Evolutionary conservation across 1,140 invertebrate genomes (phyloP).

Genomic region (Pogonomyrmex californicus): DNA sequence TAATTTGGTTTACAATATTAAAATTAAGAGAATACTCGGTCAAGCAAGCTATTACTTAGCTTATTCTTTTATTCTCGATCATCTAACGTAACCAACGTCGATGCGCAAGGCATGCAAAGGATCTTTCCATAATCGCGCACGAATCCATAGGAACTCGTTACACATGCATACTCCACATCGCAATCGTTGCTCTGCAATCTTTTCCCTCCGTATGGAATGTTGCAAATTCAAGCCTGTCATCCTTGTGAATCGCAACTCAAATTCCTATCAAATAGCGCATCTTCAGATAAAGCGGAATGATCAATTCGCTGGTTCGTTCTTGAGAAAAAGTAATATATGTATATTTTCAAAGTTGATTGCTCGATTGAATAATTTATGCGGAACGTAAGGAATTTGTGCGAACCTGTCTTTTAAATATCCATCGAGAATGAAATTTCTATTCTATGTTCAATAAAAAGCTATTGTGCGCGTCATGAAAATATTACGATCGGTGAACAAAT

Average conservation of each 20-base stretch:
- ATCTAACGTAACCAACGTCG: neutral
- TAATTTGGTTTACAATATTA: neutral
- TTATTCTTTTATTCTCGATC: neutral
- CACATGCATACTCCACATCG: slow-evolving; percentile 8
- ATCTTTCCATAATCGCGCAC: neutral
- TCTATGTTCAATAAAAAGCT: slow-evolving; percentile 2
- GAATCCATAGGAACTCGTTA: slow-evolving; percentile 26
- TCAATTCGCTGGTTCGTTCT: neutral
- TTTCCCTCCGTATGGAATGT: neutral
- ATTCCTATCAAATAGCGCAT: neutral
- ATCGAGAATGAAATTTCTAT: neutral
- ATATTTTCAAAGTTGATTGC: slow-evolving; percentile 5
- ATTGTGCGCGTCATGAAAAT: neutral
- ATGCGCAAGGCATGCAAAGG: neutral
- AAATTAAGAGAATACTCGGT: neutral
- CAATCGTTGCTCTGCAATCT: slow-evolving; percentile 7
- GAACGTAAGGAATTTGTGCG: neutral
- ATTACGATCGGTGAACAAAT: neutral
- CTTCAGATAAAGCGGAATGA: slow-evolving; percentile 20
- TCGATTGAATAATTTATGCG: neutral
- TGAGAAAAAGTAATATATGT: neutral
- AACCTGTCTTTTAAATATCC: neutral
- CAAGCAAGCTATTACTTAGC: neutral
- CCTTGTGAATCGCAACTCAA: neutral
- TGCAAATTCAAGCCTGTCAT: slow-evolving; percentile 12